Evolutionary conservation across 2,888 invertebrate species (phyloP), one percentile per base, ranked within the genome.

Genomic region (Latrodectus elegans): DNA sequence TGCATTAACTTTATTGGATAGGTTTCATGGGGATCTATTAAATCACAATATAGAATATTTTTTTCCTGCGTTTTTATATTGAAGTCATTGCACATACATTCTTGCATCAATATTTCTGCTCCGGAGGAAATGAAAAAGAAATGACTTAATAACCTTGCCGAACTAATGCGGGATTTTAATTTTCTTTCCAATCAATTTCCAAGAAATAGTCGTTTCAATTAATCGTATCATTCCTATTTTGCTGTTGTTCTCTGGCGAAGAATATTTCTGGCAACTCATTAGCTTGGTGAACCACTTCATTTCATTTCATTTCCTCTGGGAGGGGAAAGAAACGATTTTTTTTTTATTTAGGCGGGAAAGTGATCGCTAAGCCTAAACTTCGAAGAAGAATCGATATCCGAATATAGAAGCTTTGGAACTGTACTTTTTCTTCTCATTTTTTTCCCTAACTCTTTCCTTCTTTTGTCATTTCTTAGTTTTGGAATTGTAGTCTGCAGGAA

Each of bases 211-310:
- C 80, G 52, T 81, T 81, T 86, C 80, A 81, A 86, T 86, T 86
- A 86, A 81, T 80, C 80, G 86, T 76, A 80, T 76, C 80, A 86
- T 80, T 86, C 80, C 70, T 81, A 72, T 76, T 72, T 68, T 64
- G 76, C 38, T 71, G n/a, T 38, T 26, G 49, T 79, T 80, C 73
- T 84, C 75, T 67, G 51, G 17, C 17, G 8, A 38, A 65, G 71
- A 72, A 72, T 75, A 86, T 81, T 71, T 80, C 79, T 75, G 64
- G 86, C 80, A 86, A 81, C 86, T 86, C 86, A 86, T 86, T 86
- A 86, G 86, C 67, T n/a, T 52, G 52, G 52, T 11, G 74, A 79
- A 51, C 79, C 79, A 85, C 85, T 85, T 85, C 85, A 85, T 79
- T 85, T 85, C 85, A 85, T 79, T 85, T 85, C 85, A 83, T 76